Conservation (phyloP, 2,797 vertebrate genomes). For the Squalus acanthias region DNA sequence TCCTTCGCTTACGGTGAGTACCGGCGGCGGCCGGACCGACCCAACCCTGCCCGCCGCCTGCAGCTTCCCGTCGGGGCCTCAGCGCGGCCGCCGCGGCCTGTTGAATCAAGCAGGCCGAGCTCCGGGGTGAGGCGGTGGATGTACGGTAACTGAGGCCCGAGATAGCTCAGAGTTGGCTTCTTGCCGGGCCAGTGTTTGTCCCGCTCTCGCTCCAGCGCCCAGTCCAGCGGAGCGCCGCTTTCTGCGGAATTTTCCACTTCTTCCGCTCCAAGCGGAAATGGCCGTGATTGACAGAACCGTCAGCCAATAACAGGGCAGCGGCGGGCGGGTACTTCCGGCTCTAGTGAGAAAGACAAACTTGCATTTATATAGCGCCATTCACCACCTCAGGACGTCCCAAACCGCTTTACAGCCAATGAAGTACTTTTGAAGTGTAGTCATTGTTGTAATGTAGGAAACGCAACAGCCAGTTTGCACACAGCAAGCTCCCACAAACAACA, state of each 20-base stretch:
- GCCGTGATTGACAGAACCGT: background rate
- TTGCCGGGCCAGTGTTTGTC: background rate
- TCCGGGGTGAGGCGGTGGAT: too few species aligned
- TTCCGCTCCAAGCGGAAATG: background rate
- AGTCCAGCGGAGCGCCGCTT: background rate
- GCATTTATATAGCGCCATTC: too few species aligned
- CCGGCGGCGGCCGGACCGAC: background rate
- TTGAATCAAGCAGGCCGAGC: background rate
- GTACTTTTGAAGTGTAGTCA: too few species aligned
- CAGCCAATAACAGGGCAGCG: background rate
- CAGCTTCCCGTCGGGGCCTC: background rate
- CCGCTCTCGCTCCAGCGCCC: background rate
- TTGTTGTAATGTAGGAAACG: too few species aligned
- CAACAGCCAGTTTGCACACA: too few species aligned
- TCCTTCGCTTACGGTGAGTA: constrained; percentile 40
- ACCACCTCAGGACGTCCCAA: too few species aligned
- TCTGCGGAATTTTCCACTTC: constrained; percentile 19
- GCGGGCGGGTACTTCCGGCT: background rate
- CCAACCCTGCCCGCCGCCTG: background rate
- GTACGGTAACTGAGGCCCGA: background rate
- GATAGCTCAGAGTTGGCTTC: background rate
- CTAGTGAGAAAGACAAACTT: too few species aligned
- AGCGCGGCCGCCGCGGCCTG: background rate
- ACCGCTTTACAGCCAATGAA: too few species aligned
- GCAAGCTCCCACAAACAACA: too few species aligned